Evolutionary conservation across 1,140 invertebrate species (phyloP).

Genomic region (Tribolium castaneum): DNA sequence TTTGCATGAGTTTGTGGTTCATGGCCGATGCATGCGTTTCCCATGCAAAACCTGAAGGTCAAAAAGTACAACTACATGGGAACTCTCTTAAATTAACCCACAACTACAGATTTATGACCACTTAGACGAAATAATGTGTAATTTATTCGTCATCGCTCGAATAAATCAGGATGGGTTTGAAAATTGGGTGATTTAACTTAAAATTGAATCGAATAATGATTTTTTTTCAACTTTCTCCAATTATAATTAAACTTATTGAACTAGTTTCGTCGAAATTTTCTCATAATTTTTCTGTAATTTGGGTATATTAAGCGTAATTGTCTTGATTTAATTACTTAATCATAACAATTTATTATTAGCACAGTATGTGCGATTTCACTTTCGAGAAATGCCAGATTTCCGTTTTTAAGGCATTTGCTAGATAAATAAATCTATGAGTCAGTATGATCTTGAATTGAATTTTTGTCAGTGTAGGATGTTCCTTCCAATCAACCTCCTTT

Average conservation of each 20-base stretch:
- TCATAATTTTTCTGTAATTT: too few species aligned
- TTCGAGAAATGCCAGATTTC: neutral
- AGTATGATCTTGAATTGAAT: too few species aligned
- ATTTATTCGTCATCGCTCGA: neutral
- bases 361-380: neutral
- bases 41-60: neutral
- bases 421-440: neutral
- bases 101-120: neutral
- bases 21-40: neutral
- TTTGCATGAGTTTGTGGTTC: neutral
- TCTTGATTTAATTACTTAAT: neutral
- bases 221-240: neutral
- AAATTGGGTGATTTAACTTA: neutral
- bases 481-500: neutral
- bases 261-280: neutral
- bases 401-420: neutral
- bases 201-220: neutral
- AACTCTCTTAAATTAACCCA: neutral
- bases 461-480: neutral
- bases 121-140: neutral
- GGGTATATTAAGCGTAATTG: too few species aligned
- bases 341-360: neutral
- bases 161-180: neutral
- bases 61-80: neutral
- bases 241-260: neutral